phyloP scores from a whole-genome alignment of 2,797 vertebrate genomes.

The Phoebastria nigripes region DNA sequence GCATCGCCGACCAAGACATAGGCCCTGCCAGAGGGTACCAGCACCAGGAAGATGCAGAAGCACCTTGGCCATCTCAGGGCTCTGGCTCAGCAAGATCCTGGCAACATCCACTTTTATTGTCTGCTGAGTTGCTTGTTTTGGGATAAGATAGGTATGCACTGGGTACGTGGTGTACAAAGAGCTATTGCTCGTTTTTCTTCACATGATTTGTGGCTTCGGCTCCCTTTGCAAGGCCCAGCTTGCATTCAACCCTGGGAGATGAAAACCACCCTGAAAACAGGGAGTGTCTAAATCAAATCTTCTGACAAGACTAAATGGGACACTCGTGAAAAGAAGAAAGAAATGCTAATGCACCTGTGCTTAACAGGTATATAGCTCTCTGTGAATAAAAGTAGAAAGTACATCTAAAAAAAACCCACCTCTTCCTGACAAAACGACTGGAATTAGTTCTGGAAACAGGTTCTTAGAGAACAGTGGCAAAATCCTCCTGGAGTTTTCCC shows the following conservation, averaged over 20 bases:
- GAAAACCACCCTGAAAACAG: background rate
- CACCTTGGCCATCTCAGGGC: background rate
- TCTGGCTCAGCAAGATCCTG: background rate
- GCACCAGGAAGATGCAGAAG: background rate
- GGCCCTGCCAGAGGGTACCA: background rate
- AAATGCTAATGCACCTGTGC: background rate
- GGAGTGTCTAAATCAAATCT: background rate
- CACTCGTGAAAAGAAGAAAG: background rate
- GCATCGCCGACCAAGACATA: background rate
- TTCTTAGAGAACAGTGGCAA: background rate
- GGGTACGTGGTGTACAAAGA: background rate
- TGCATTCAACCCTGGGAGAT: background rate
- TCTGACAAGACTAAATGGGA: background rate
- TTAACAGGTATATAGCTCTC: background rate
- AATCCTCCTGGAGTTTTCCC: background rate
- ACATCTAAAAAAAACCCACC: background rate
- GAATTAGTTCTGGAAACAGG: background rate
- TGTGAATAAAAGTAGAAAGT: background rate
- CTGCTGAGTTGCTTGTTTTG: background rate
- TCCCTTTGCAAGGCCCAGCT: background rate
- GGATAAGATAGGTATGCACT: background rate
- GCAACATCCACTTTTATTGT: background rate
- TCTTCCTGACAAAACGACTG: background rate
- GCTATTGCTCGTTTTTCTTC: background rate
- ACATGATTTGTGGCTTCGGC: background rate